These are phyloP conservation scores for Augiades crinisus DNA, from an alignment of 2,888 invertebrate genomes.

Conservation along the genomic window DNA sequence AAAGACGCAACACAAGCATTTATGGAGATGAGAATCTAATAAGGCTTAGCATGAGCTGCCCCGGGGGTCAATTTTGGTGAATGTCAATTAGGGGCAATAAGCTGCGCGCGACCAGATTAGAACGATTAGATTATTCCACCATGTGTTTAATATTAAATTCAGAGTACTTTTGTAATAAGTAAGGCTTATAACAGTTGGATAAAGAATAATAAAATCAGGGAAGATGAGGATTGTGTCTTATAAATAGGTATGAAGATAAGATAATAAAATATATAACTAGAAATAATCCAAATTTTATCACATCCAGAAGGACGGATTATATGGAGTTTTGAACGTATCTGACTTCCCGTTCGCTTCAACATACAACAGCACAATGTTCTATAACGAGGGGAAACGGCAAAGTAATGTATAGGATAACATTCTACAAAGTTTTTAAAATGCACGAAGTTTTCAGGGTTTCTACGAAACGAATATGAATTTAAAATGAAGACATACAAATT, in stretches of 20 bases:
- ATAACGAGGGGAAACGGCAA: neutral
- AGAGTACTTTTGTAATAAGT: neutral
- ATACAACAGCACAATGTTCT: neutral
- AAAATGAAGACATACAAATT: too few species aligned
- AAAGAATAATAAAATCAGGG: neutral
- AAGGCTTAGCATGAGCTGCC: neutral
- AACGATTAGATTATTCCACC: neutral
- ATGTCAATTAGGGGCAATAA: slow-evolving; percentile 16
- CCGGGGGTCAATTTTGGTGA: slow-evolving; percentile 12
- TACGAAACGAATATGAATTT: too few species aligned
- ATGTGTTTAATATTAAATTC: slow-evolving; percentile 9
- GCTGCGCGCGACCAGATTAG: slow-evolving; percentile 1
- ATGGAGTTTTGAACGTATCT: neutral
- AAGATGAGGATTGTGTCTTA: neutral
- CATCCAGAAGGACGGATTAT: slow-evolving; percentile 1
- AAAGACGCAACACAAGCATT: neutral
- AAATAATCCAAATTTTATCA: neutral
- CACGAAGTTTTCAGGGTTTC: too few species aligned
- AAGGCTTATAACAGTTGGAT: neutral
- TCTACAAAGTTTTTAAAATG: too few species aligned
- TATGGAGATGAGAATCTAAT: neutral
- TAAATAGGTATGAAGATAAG: too few species aligned
- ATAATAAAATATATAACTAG: too few species aligned
- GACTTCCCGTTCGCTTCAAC: neutral
- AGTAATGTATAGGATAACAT: neutral